A percentile compares a stretch with the other conserved stretches of the same genome.
phyloP scores from a whole-genome alignment of 2,797 vertebrate species.

The Rhinella marina region DNA sequence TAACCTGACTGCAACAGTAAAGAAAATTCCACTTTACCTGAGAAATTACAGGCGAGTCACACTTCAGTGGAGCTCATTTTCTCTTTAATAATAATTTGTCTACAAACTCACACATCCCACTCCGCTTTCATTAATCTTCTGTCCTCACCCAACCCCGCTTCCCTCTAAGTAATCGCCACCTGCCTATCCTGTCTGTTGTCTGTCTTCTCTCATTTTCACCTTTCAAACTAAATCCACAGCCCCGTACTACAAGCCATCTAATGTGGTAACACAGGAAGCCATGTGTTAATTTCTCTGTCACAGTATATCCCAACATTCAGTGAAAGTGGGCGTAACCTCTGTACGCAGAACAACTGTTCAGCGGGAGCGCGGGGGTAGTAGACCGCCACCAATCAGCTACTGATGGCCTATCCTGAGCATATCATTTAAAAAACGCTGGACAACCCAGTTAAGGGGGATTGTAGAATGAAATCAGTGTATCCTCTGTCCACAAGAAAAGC shows the following conservation, averaged over 20 bases:
- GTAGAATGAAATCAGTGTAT: too few relatives aligned
- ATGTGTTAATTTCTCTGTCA: too few relatives aligned
- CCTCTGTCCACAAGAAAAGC: too few relatives aligned
- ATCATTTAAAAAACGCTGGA: too few relatives aligned
- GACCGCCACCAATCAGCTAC: too few relatives aligned
- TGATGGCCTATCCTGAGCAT: too few relatives aligned
- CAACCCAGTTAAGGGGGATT: too few relatives aligned
- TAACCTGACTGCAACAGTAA: background rate
- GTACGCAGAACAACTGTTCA: too few relatives aligned
- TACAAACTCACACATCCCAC: conserved; percentile 17
- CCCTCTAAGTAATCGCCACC: background rate
- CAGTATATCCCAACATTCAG: too few relatives aligned
- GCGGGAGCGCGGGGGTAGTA: too few relatives aligned
- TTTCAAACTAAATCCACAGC: conserved; percentile 13
- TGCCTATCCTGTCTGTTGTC: background rate
- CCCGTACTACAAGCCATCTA: background rate
- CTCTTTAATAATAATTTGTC: conserved; percentile 29
- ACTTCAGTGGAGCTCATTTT: conserved; percentile 26
- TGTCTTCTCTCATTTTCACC: conserved; percentile 41
- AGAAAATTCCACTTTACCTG: background rate
- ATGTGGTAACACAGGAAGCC: background rate
- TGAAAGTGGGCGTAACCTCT: too few relatives aligned
- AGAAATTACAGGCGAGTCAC: background rate
- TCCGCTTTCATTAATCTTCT: background rate
- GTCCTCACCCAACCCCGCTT: conserved; percentile 28